These are phyloP conservation scores for Nasonia vitripennis DNA, from an alignment of 1,140 invertebrate genomes.

Conservation along the genomic window DNA sequence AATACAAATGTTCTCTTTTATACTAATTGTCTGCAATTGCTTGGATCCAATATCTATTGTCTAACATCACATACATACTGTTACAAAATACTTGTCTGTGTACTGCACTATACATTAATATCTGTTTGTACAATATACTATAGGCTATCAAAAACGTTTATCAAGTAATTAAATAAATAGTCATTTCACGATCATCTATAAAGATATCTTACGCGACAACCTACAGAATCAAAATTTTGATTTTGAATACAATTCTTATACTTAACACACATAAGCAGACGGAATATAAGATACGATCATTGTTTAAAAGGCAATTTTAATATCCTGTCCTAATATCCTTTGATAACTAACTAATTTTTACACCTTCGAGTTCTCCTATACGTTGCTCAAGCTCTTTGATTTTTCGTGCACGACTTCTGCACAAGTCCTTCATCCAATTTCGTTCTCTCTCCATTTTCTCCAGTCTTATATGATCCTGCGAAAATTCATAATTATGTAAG, in stretches of 20 bases:
- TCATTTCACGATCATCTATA: not conserved
- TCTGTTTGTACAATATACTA: conserved; percentile 32
- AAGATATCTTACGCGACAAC: not conserved
- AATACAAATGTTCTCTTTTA: not conserved
- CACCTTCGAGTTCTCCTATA: conserved; percentile 55
- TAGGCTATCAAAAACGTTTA: conserved; percentile 13
- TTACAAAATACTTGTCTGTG: not conserved
- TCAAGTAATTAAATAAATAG: conserved; percentile 12
- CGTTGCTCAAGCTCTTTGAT: conserved; percentile 60
- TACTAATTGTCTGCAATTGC: not conserved
- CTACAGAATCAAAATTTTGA: conserved; percentile 24
- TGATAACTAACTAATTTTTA: conserved; percentile 20
- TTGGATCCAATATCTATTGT: not conserved
- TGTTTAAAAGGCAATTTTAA: not conserved
- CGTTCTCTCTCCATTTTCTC: conserved; percentile 61
- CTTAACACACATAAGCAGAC: not conserved
- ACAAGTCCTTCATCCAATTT: conserved; percentile 61
- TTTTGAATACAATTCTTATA: conserved; percentile 8
- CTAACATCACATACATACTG: conserved; percentile 3
- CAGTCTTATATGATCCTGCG: conserved; percentile 57
- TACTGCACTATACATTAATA: conserved; percentile 19
- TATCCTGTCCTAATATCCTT: conserved; percentile 16
- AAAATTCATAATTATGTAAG: conserved; percentile 32
- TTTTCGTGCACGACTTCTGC: conserved; percentile 54
- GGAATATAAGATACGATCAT: not conserved